Conservation (phyloP, 2,113 vertebrate genomes). For the Furnarius figulus region DNA sequence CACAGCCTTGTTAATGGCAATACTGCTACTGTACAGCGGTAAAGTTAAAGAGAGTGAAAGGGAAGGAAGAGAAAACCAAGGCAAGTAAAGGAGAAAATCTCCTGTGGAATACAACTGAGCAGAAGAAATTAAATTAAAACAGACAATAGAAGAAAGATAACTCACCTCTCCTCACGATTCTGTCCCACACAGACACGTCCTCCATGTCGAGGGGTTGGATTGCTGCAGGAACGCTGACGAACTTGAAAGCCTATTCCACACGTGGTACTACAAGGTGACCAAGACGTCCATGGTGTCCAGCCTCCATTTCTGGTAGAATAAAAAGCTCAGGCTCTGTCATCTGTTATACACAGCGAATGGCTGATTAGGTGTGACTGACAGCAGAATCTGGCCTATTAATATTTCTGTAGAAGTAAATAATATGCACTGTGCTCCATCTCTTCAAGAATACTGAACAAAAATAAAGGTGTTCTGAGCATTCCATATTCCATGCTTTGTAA, state of each 20-base stretch:
- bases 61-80: neutral
- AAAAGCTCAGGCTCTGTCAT: constrained; percentile 67
- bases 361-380: constrained; percentile 18
- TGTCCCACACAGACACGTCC: constrained; percentile 96
- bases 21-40: neutral
- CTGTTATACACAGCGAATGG: constrained; percentile 13
- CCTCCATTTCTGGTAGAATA: constrained; percentile 87
- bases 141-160: neutral
- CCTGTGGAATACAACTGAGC: neutral
- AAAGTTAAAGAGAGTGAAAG: neutral
- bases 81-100: neutral
- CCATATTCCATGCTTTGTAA: neutral
- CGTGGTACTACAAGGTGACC: constrained; percentile 95
- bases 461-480: neutral
- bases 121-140: constrained; percentile 2
- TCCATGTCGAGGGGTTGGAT: constrained; percentile 92
- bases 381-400: neutral
- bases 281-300: constrained; percentile 96
- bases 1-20: neutral
- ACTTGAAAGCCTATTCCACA: constrained; percentile 98
- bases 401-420: constrained; percentile 33
- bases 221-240: constrained; percentile 95
- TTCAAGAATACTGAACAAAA: neutral
- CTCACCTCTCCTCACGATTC: constrained; percentile 93
- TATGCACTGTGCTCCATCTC: neutral